phyloP scores from a whole-genome alignment of 2,113 vertebrate species.

The Myxocyprinus asiaticus region DNA sequence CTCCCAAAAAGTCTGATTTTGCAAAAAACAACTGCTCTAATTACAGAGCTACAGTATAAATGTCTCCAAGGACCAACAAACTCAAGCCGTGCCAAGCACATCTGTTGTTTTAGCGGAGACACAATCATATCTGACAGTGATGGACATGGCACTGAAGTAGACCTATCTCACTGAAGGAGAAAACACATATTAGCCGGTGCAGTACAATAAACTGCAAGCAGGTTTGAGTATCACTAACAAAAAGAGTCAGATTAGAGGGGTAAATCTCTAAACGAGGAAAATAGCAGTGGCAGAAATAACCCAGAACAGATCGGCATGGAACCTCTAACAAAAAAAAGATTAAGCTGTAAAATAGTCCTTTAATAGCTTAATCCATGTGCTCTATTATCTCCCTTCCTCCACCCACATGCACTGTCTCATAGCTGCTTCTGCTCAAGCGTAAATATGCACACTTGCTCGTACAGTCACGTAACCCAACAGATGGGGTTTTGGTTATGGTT shows the following conservation, averaged over 20 bases:
- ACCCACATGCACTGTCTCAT: slow-evolving; percentile 52
- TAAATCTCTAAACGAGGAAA: slow-evolving; percentile 68
- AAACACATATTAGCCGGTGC: slow-evolving; percentile 1
- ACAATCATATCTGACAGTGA: slow-evolving; percentile 37
- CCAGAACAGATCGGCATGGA: slow-evolving; percentile 57
- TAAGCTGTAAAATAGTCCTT: slow-evolving; percentile 65
- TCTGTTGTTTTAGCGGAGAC: slow-evolving; percentile 12
- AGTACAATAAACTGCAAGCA: slow-evolving; percentile 56
- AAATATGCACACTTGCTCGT: slow-evolving; percentile 44
- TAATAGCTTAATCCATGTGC: slow-evolving; percentile 61
- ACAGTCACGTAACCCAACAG: slow-evolving; percentile 66
- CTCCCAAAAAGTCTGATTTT: slow-evolving; percentile 29
- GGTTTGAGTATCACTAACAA: slow-evolving; percentile 69
- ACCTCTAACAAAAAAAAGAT: slow-evolving; percentile 66
- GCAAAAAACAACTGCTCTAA: slow-evolving; percentile 25
- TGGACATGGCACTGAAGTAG: slow-evolving; percentile 16
- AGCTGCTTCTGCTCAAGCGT: slow-evolving; percentile 39
- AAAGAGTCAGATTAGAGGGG: slow-evolving; percentile 72
- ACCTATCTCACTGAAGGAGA: slow-evolving; percentile 8
- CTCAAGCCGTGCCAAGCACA: slow-evolving; percentile 10
- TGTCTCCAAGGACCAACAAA: slow-evolving; percentile 18
- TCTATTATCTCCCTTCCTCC: slow-evolving; percentile 60
- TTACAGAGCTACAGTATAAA: neutral
- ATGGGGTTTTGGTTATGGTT: slow-evolving; percentile 69
- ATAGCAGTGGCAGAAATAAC: slow-evolving; percentile 62